These are phyloP conservation scores for Athetis lepigone DNA, from an alignment of 2,888 invertebrate genomes.

Conservation along the genomic window DNA sequence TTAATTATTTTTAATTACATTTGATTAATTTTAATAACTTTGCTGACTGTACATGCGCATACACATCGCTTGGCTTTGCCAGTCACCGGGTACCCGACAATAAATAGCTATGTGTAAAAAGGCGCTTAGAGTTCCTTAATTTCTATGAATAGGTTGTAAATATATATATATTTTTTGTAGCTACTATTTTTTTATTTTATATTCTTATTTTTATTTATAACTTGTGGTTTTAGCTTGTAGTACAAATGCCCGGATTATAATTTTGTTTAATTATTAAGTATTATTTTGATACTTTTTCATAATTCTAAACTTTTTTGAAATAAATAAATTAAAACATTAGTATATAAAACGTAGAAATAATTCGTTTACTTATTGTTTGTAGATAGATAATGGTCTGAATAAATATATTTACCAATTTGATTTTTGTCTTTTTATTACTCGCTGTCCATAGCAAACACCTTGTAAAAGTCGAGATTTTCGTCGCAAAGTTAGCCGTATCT, in stretches of 20 bases:
- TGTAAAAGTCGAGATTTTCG: too few relatives aligned
- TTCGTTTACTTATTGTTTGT: conserved; percentile 34
- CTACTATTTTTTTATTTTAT: background rate
- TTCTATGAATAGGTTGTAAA: conserved; percentile 25
- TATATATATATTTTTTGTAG: conserved; percentile 7
- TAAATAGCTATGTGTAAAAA: too few relatives aligned
- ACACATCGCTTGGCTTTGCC: too few relatives aligned
- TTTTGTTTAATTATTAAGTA: conserved; percentile 26
- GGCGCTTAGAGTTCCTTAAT: conserved; percentile 23
- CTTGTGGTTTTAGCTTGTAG: conserved; percentile 20
- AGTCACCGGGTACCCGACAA: too few relatives aligned
- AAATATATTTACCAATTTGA: conserved; percentile 38
- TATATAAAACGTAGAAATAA: conserved; percentile 28
- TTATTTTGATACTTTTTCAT: conserved; percentile 14
- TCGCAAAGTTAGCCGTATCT: too few relatives aligned
- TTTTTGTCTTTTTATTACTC: background rate
- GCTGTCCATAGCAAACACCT: too few relatives aligned
- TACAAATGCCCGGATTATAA: conserved; percentile 26
- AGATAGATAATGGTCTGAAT: conserved; percentile 41
- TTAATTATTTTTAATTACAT: too few relatives aligned
- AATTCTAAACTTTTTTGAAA: conserved; percentile 4
- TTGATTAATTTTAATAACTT: too few relatives aligned
- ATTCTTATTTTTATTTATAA: conserved; percentile 23
- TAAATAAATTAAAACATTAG: conserved; percentile 12
- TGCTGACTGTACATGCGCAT: too few relatives aligned